These are phyloP conservation scores for Sphenopsis melanotis DNA, from an alignment of 2,797 vertebrate species.

Conservation along the genomic window DNA sequence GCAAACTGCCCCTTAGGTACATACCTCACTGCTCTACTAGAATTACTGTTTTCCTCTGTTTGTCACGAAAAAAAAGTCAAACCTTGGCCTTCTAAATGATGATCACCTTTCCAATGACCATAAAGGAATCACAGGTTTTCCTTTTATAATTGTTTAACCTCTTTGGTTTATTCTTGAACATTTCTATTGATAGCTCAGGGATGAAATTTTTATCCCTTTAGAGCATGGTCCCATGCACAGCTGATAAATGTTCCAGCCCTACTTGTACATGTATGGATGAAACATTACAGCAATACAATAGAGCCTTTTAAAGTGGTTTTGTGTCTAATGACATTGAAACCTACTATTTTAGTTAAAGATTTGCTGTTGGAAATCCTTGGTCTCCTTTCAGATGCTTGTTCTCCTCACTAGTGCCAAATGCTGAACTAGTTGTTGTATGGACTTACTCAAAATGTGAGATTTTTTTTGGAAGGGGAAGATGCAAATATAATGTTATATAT, in stretches of 20 bases:
- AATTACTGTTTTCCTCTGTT: neutral
- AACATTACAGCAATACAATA: neutral
- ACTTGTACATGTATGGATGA: fast-evolving
- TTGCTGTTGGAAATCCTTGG: neutral
- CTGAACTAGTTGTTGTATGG: neutral
- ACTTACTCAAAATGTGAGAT: neutral
- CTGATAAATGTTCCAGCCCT: neutral
- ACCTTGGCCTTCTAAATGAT: neutral
- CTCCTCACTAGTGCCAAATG: neutral
- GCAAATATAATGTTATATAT: neutral
- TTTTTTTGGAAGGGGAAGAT: neutral
- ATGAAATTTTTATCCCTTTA: neutral
- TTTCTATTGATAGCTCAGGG: neutral
- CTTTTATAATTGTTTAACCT: neutral
- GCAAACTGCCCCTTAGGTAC: neutral
- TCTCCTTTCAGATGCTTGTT: neutral
- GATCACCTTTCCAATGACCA: neutral
- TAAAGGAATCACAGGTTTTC: neutral
- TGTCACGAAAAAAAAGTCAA: neutral
- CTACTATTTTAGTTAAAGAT: neutral
- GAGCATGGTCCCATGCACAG: neutral
- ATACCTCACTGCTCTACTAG: neutral
- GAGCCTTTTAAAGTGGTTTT: neutral
- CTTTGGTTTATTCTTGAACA: neutral
- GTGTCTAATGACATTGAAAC: neutral